A percentile compares a stretch with the other conserved stretches of the same genome.
Conservation (phyloP, 2,888 invertebrate species). For the Cordylochernes scorpioides region DNA sequence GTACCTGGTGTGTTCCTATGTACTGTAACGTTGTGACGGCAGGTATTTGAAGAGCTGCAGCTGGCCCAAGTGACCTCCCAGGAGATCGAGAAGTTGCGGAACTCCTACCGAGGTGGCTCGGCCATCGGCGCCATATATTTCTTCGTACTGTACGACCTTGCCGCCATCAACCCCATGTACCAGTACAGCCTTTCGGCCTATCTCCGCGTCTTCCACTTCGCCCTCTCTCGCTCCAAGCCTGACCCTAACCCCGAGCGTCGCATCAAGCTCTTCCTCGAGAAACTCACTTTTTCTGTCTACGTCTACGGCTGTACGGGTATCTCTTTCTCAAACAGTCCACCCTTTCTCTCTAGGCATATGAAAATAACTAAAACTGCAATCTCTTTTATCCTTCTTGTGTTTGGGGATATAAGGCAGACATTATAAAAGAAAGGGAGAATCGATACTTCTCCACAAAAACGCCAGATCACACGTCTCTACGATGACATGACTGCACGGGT, state of each 20-base stretch:
- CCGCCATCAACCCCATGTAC: conserved; percentile 64
- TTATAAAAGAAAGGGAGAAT: too few relatives aligned
- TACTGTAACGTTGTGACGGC: too few relatives aligned
- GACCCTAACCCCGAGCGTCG: conserved; percentile 46
- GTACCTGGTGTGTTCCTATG: too few relatives aligned
- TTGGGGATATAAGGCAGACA: too few relatives aligned
- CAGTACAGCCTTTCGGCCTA: conserved; percentile 67
- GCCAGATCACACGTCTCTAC: too few relatives aligned
- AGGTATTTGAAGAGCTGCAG: conserved; percentile 34
- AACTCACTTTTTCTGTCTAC: conserved; percentile 60
- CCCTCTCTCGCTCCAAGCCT: conserved; percentile 51
- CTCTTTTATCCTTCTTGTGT: too few relatives aligned
- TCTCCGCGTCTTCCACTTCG: conserved; percentile 51
- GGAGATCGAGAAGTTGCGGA: conserved; percentile 54
- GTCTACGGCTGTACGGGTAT: conserved; percentile 61
- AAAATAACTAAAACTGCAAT: too few relatives aligned
- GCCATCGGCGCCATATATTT: conserved; percentile 63
- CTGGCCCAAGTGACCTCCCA: conserved; percentile 43
- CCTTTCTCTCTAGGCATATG: too few relatives aligned
- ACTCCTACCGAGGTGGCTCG: conserved; percentile 59
- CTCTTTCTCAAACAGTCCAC: too few relatives aligned
- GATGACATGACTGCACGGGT: too few relatives aligned
- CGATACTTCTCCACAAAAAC: too few relatives aligned
- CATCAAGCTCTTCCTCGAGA: conserved; percentile 50
- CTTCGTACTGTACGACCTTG: conserved; percentile 70